phyloP scores from a whole-genome alignment of 2,797 vertebrate species.

The Enoplosus armatus region DNA sequence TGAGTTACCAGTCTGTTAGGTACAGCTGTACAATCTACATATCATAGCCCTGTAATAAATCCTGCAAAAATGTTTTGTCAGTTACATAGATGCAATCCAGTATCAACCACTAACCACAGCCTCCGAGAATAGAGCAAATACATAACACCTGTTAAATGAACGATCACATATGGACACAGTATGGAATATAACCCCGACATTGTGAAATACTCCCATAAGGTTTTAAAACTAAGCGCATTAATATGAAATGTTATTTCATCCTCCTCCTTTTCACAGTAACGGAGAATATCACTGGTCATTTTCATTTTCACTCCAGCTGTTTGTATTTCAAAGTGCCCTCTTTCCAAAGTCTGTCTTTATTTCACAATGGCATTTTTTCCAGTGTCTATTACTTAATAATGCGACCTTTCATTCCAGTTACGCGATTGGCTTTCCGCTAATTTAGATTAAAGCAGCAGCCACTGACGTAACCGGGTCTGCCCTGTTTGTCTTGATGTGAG shows the following conservation, averaged over 20 bases:
- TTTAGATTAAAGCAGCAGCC: not conserved
- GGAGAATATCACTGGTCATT: not conserved
- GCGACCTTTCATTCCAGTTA: not conserved
- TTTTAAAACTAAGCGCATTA: too few species aligned
- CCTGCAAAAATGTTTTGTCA: not conserved
- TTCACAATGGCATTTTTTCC: not conserved
- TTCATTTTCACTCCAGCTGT: not conserved
- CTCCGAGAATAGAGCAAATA: not conserved
- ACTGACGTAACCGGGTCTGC: not conserved
- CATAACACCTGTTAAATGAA: not conserved
- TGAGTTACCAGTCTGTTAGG: not conserved
- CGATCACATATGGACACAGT: not conserved
- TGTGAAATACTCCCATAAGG: not conserved
- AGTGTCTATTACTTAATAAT: not conserved
- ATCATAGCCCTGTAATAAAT: not conserved
- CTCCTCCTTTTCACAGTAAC: not conserved
- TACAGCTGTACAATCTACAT: not conserved
- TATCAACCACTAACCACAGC: too few species aligned
- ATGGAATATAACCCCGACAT: not conserved
- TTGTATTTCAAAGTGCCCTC: not conserved
- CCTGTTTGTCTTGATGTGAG: not conserved
- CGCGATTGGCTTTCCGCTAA: not conserved
- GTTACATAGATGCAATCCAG: not conserved
- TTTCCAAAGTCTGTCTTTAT: not conserved
- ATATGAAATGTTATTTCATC: not conserved